Conservation (phyloP, 1,140 invertebrate species). For the Watersipora subatra region DNA sequence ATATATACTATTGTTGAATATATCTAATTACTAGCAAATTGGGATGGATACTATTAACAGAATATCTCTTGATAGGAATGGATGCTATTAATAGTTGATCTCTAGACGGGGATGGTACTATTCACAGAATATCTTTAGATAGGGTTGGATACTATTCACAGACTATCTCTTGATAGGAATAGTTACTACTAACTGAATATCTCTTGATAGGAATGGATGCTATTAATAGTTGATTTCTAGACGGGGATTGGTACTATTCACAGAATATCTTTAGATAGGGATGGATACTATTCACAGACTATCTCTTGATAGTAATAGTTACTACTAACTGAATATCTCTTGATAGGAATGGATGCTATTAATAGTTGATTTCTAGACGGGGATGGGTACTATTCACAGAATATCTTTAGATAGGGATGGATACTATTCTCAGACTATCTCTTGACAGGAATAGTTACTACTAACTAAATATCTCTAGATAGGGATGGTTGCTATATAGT, state of each 20-base stretch:
- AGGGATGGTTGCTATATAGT: background rate
- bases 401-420: too few species aligned
- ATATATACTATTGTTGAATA: background rate
- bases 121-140: too few species aligned
- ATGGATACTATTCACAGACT: too few species aligned
- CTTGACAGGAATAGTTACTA: background rate
- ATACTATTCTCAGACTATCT: background rate
- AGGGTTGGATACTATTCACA: too few species aligned
- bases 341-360: background rate
- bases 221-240: background rate
- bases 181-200: background rate
- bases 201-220: background rate
- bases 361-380: background rate
- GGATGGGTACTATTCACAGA: background rate
- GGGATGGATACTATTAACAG: background rate
- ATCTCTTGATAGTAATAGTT: background rate
- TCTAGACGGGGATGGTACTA: background rate
- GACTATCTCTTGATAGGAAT: background rate
- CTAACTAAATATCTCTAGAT: background rate
- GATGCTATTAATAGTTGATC: background rate
- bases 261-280: too few species aligned
- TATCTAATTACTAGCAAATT: background rate
- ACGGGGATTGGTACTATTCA: background rate
- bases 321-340: background rate
- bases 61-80: background rate